Percentiles rank a stretch among this genome's conserved stretches.
These are phyloP conservation scores for Cyaniris semiargus DNA, from an alignment of 2,888 invertebrate species.

Conservation along the genomic window DNA sequence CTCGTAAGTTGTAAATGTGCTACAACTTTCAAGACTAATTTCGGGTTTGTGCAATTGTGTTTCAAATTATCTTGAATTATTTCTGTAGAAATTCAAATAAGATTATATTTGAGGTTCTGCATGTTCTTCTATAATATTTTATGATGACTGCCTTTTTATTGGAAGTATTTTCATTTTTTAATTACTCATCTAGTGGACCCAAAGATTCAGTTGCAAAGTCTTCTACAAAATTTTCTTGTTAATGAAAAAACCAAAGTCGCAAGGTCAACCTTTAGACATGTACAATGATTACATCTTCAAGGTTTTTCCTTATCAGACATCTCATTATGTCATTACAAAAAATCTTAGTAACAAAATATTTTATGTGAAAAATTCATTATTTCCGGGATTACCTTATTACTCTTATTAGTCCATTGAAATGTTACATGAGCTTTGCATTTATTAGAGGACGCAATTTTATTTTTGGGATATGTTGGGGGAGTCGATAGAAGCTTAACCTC, in stretches of 20 bases:
- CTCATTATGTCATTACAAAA: constrained; percentile 46
- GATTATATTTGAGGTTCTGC: neutral
- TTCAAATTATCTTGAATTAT: neutral
- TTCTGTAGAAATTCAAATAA: neutral
- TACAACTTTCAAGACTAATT: too few species aligned
- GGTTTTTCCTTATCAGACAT: constrained; percentile 54
- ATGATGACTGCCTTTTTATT: neutral
- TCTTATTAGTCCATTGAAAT: too few species aligned
- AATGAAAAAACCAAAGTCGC: constrained; percentile 8
- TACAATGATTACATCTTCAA: constrained; percentile 48
- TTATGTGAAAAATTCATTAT: constrained; percentile 34
- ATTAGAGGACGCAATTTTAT: too few species aligned
- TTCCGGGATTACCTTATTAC: constrained; percentile 30
- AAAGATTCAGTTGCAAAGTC: neutral
- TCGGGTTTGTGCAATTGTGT: too few species aligned
- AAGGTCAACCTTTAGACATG: constrained; percentile 32
- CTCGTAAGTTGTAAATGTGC: too few species aligned
- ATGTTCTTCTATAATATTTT: neutral
- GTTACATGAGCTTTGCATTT: too few species aligned
- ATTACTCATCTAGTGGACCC: neutral
- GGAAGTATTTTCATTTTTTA: neutral
- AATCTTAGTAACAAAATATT: constrained; percentile 35
- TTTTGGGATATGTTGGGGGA: too few species aligned
- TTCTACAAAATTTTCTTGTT: neutral
- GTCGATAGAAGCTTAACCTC: too few species aligned